These are phyloP conservation scores for Anolis apletophallus DNA, from an alignment of 2,797 vertebrate genomes.

Conservation along the genomic window DNA sequence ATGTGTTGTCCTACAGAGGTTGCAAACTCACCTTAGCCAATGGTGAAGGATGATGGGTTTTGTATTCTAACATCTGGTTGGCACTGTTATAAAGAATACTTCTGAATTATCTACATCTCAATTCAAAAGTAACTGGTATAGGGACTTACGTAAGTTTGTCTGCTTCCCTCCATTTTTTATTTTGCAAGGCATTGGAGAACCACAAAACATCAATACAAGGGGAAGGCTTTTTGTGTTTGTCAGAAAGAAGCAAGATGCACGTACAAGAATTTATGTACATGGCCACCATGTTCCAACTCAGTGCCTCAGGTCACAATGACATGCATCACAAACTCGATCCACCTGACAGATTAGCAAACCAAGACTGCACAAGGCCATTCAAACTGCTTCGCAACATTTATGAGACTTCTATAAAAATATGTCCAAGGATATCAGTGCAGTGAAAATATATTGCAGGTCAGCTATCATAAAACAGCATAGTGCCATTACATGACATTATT, in stretches of 20 bases:
- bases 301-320: neutral
- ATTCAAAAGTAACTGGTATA: neutral
- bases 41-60: no score
- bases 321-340: conserved; percentile 49
- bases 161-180: conserved; percentile 12
- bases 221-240: conserved; percentile 21
- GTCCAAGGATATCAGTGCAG: conserved; percentile 45
- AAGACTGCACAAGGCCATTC: conserved; percentile 60
- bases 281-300: neutral
- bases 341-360: conserved; percentile 51
- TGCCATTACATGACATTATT: conserved; percentile 51
- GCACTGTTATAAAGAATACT: rapidly evolving
- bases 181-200: neutral
- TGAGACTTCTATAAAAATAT: conserved; percentile 56
- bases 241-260: neutral
- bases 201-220: neutral
- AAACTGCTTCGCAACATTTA: conserved; percentile 53
- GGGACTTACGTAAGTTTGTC: neutral
- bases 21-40: no score
- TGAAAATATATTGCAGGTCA: conserved; percentile 62
- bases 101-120: conserved; percentile 10
- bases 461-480: conserved; percentile 34
- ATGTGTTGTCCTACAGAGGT: no score
- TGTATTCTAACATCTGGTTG: no score
- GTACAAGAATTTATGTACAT: neutral